Evolutionary conservation across 92 coral and sea anemone genomes (phyloP).

Genomic region (Pocillopora meandrina): DNA sequence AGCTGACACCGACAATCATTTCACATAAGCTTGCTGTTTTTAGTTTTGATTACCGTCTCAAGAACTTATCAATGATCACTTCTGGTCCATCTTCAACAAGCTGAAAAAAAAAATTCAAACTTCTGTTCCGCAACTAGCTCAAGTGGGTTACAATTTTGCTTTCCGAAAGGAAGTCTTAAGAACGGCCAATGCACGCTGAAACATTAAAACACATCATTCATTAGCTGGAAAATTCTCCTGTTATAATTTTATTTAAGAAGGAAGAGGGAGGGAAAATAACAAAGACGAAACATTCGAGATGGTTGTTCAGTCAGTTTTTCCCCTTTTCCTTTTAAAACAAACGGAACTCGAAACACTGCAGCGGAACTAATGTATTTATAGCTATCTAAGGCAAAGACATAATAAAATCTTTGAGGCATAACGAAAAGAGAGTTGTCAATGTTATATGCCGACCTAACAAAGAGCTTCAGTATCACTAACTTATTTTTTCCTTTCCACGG

Average conservation of each 20-base stretch:
- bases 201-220: background rate
- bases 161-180: constrained; percentile 23
- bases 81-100: background rate
- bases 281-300: background rate
- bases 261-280: constrained; percentile 1
- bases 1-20: background rate
- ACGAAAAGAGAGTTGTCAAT: too few species aligned
- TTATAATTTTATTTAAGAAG: constrained; percentile 23
- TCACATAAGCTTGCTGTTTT: background rate
- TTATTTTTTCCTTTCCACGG: too few species aligned
- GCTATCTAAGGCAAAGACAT: too few species aligned
- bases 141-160: constrained; percentile 12
- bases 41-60: background rate
- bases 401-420: too few species aligned
- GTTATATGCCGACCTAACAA: too few species aligned
- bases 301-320: constrained; percentile 3
- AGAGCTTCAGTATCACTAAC: too few species aligned
- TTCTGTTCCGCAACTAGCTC: background rate
- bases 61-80: background rate
- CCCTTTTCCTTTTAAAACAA: background rate
- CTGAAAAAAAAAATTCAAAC: background rate
- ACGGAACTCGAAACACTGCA: background rate
- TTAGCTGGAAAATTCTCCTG: background rate
- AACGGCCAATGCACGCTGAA: background rate
- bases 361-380: too few species aligned